Percentiles rank a stretch among this genome's conserved stretches.
Evolutionary conservation across 2,888 invertebrate genomes (phyloP).

Genomic region (Xanthorhoe designata): DNA sequence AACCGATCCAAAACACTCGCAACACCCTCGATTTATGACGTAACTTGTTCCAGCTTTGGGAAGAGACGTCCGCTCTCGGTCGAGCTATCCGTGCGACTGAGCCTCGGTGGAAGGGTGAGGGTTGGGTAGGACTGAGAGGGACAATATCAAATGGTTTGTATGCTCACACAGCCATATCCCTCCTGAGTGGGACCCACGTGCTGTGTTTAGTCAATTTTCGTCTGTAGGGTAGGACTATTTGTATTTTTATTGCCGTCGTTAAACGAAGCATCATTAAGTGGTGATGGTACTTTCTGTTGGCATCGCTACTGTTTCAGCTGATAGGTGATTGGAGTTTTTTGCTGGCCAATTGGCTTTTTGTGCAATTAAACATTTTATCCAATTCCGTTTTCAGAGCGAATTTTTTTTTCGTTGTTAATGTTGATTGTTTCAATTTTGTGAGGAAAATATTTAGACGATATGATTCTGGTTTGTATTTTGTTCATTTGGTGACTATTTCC

Average conservation of each 20-base stretch:
- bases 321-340: conserved; percentile 37
- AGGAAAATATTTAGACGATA: not conserved
- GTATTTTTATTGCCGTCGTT: conserved; percentile 74
- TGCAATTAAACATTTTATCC: conserved; percentile 40
- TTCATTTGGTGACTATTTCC: not conserved
- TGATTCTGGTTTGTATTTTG: not conserved
- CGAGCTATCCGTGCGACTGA: conserved; percentile 69
- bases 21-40: conserved; percentile 69
- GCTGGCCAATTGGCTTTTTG: conserved; percentile 34
- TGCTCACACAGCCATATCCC: conserved; percentile 73
- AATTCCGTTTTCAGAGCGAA: conserved; percentile 42
- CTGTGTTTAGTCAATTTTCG: conserved; percentile 75
- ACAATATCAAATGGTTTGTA: conserved; percentile 76
- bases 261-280: conserved; percentile 70
- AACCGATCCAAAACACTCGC: conserved; percentile 62
- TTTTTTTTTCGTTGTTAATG: conserved; percentile 17
- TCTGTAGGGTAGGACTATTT: conserved; percentile 63
- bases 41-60: conserved; percentile 53
- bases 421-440: conserved; percentile 16
- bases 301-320: conserved; percentile 45
- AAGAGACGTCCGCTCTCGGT: conserved; percentile 59
- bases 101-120: conserved; percentile 50
- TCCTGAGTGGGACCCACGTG: conserved; percentile 72
- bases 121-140: conserved; percentile 66
- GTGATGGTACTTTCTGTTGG: conserved; percentile 62